Percentiles rank a stretch among this genome's conserved stretches.
phyloP scores from a whole-genome alignment of 1,140 invertebrate species.

The Neodiprion virginianus region DNA sequence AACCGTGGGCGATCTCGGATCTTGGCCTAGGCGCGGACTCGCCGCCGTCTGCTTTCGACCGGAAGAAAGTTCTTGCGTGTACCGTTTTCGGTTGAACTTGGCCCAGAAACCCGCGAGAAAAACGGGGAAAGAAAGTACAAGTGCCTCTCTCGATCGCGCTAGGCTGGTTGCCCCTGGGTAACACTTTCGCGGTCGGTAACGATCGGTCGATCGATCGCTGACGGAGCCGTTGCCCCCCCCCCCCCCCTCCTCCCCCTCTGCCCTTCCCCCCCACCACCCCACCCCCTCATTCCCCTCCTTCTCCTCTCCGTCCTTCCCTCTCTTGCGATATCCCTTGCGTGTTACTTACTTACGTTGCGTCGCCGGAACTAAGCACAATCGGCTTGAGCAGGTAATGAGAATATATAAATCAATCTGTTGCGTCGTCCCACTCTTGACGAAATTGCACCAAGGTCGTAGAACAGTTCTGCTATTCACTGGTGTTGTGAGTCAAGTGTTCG shows the following conservation, averaged over 20 bases:
- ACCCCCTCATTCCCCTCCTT: neutral
- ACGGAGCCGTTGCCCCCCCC: neutral
- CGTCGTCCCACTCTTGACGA: neutral
- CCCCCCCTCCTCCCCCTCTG: too few relatives aligned
- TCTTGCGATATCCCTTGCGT: too few relatives aligned
- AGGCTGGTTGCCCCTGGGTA: neutral
- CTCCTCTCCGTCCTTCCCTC: neutral
- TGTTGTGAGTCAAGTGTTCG: too few relatives aligned
- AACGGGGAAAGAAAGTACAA: conserved; percentile 3
- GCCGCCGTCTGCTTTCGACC: neutral
- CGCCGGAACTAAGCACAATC: too few relatives aligned
- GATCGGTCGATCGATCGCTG: neutral
- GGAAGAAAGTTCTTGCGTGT: conserved; percentile 25
- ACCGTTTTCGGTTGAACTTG: conserved; percentile 37
- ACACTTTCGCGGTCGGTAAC: neutral
- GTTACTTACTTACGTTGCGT: too few relatives aligned
- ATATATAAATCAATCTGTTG: neutral
- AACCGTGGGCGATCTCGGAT: conserved; percentile 6
- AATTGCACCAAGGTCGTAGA: conserved; percentile 5
- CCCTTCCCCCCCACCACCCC: neutral
- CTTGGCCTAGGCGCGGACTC: conserved; percentile 10
- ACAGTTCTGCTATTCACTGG: too few relatives aligned
- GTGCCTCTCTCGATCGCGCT: neutral
- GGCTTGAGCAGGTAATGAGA: too few relatives aligned
- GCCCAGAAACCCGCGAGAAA: conserved; percentile 25